Evolutionary conservation across 2,888 invertebrate species (phyloP), one percentile per base, ranked within the genome.

Genomic region (Pyrrhosoma nymphula): DNA sequence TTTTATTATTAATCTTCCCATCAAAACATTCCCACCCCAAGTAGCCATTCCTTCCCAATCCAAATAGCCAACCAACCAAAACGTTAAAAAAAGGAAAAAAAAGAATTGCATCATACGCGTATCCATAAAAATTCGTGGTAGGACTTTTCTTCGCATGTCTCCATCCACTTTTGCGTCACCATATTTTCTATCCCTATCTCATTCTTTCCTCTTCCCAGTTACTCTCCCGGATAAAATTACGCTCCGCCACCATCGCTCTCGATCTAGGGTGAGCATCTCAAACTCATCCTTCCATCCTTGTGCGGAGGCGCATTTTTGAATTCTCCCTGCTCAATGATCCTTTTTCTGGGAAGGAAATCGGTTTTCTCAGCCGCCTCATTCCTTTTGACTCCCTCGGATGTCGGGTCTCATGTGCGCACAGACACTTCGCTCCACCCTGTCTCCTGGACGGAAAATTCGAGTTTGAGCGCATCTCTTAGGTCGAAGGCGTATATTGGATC

Each of bases 321-420:
- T 35, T 82, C 14, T 35, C 82, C 35, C 82, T 82, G 82, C 35
- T 82, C 82, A 35, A 82, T 82, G 30, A 82, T 82, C 82, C 82
- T 35, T 82, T 82, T 35, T 82, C 82, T 35, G 30, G 82, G 35
- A 35, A 82, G 82, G 82, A 82, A 82, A 82, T 82, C 82, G 82
- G 82, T 82, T 82, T 35, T 82, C 35, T 4, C 82, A 35, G 30
- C 82, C 35, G 82, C 82, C 82, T 35, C 82, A 8, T 18, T 14
- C 35, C 82, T 35, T 82, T 30, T 12, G 82, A 18, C 82, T 82
- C 35, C 82, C 18, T 30, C 35, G 69, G n/a, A 10, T 26, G 69
- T 30, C 35, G 30, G 30, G 3, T 35, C 35, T 82, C 82, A 26
- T 18, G 14, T 82, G 82, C 35, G 35, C 35, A 8, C 23, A 69